Evolutionary conservation across 1,140 invertebrate genomes (phyloP), one percentile per base, ranked within the genome.

Genomic region (Popillia japonica): DNA sequence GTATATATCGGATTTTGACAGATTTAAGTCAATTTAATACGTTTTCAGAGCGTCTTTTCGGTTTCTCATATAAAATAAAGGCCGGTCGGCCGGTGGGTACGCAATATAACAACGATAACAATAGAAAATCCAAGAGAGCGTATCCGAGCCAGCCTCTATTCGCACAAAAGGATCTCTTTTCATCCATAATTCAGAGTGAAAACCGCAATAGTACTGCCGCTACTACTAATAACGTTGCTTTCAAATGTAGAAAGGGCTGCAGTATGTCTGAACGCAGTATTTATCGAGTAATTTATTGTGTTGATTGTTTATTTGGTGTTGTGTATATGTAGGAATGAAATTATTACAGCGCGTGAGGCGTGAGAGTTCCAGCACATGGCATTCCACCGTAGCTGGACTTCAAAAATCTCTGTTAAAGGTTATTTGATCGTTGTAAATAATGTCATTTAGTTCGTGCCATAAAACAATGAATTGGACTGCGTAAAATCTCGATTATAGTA

Each of bases 71-170:
- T 55, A 55, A 55, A 55, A 55, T 55, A 55, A 55, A 55, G 48
- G 17, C 11, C 14, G 14, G 6, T 55, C 48, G 14, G 11, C 17
- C 48, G 6, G 48, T 55, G n/a, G 14, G 48, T 17, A 55, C 14
- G 48, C 48, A 17, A 55, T 55, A 55, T 55, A 17, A n/a, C 14
- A 55, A 55, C 48, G 48, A 55, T 55, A 55, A 55, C 48, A 55
- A 55, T 55, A 55, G 48, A 55, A 55, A 55, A 55, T 55, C 48
- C 48, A 55, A 55, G 48, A 55, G 48, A 55, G 48, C 48, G 48
- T 55, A 55, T 17, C 48, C 48, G 48, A 55, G 14, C 48, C 48
- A 55, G 48, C 48, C 17, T 55, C n/a, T n/a, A 17, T 6, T 34
- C 27, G 27, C 48, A 55, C 48, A 55, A 55, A 55, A 4, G 48